Evolutionary conservation across 2,797 vertebrate genomes (phyloP).

Genomic region (Mallotus villosus): DNA sequence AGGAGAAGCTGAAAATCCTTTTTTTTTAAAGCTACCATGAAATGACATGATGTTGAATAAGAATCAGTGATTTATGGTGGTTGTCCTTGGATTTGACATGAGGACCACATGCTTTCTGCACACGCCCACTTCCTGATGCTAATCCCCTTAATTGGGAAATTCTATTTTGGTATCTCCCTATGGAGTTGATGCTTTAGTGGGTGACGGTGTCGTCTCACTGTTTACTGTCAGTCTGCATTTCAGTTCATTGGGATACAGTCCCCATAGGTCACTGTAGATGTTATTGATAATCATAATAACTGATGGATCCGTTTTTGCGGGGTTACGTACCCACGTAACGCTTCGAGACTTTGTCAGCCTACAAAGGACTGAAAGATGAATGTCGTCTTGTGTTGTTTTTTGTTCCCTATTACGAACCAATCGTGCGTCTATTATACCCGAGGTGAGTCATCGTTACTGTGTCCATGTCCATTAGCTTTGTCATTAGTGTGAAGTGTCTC

Average conservation of each 20-base stretch:
- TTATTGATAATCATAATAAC: too few relatives aligned
- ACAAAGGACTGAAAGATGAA: too few relatives aligned
- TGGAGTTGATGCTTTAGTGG: constrained; percentile 1
- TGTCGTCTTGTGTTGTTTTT: neutral
- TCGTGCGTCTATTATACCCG: neutral
- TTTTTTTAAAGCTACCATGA: neutral
- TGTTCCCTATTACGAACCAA: neutral
- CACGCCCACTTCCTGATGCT: constrained; percentile 20
- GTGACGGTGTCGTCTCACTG: constrained; percentile 1
- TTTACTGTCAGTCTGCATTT: neutral
- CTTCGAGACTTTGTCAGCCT: too few relatives aligned
- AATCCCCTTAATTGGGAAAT: constrained; percentile 29
- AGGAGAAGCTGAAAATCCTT: too few relatives aligned
- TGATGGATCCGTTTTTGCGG: too few relatives aligned
- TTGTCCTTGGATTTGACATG: too few relatives aligned
- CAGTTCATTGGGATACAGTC: neutral
- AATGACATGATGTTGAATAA: neutral
- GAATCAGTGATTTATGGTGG: too few relatives aligned
- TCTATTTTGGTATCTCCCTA: constrained; percentile 35
- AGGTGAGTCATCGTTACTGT: constrained; percentile 4
- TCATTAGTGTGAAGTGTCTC: constrained; percentile 24
- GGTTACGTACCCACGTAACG: too few relatives aligned
- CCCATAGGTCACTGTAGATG: too few relatives aligned
- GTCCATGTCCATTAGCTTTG: constrained; percentile 18
- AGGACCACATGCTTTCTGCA: neutral